These are phyloP conservation scores for Catagonus wagneri DNA, from an alignment of 2,113 vertebrate genomes.

Conservation along the genomic window DNA sequence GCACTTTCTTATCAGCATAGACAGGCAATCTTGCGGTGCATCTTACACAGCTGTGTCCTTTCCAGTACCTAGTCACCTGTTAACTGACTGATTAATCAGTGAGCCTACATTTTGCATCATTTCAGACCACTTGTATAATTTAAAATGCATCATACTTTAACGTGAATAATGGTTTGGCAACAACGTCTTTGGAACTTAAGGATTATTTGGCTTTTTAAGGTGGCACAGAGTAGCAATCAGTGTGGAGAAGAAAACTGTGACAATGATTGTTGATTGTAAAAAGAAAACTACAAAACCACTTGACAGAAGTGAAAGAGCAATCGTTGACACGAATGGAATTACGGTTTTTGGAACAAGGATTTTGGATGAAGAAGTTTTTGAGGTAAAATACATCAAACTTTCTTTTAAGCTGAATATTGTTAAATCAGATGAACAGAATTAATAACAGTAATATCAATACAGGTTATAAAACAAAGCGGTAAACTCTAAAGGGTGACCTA, in stretches of 20 bases:
- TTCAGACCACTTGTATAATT: not conserved
- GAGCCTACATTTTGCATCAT: not conserved
- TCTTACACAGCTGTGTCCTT: not conserved
- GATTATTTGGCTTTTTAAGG: conserved; percentile 84
- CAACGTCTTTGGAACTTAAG: conserved; percentile 7
- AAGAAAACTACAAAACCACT: conserved; percentile 95
- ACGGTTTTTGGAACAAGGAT: conserved; percentile 96
- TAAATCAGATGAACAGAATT: not conserved
- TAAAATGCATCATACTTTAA: not conserved
- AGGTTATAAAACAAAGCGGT: not conserved
- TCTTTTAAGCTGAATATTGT: not conserved
- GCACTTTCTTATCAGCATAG: not conserved
- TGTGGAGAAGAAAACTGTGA: conserved; percentile 96
- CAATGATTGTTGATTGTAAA: conserved; percentile 98
- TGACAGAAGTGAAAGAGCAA: conserved; percentile 91
- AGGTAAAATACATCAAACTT: conserved; percentile 88
- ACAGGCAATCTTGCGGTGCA: not conserved
- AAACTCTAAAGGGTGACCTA: conserved; percentile 58
- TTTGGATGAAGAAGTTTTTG: conserved; percentile 96
- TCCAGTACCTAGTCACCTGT: not conserved
- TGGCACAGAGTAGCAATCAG: conserved; percentile 99
- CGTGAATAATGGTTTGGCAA: conserved; percentile 6
- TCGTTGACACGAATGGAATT: conserved; percentile 94
- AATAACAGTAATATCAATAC: not conserved
- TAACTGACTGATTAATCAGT: not conserved